A percentile compares a stretch with the other conserved stretches of the same genome.
These are phyloP conservation scores for Falco biarmicus DNA, from an alignment of 2,797 vertebrate species.

Conservation along the genomic window DNA sequence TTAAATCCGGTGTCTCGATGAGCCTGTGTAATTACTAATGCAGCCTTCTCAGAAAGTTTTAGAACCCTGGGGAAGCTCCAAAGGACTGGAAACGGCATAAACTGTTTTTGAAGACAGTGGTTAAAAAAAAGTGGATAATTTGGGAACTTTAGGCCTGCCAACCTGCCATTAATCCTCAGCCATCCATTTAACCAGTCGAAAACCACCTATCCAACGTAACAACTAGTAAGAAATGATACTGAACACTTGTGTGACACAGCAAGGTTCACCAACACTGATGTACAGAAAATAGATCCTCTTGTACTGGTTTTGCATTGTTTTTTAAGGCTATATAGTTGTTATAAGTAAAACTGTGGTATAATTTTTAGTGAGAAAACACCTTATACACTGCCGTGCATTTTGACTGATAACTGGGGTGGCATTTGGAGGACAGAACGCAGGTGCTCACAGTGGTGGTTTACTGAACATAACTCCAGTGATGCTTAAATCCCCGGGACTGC, in stretches of 20 bases:
- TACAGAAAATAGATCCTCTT: background rate
- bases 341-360: background rate
- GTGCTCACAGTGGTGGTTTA: background rate
- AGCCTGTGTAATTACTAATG: background rate
- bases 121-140: background rate
- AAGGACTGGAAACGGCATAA: background rate
- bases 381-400: background rate
- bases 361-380: background rate
- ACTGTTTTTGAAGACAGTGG: background rate
- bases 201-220: background rate
- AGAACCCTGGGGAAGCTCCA: background rate
- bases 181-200: background rate
- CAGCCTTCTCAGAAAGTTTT: background rate
- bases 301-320: background rate
- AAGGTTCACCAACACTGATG: background rate
- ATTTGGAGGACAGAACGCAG: background rate
- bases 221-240: background rate
- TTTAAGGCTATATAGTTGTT: background rate
- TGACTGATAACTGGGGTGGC: background rate
- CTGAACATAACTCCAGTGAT: background rate
- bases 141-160: background rate
- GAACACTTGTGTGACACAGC: fast-evolving
- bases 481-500: background rate
- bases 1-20: background rate
- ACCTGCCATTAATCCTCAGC: background rate